These are phyloP conservation scores for Probosciger aterrimus DNA, from an alignment of 2,113 vertebrate genomes.

Conservation along the genomic window DNA sequence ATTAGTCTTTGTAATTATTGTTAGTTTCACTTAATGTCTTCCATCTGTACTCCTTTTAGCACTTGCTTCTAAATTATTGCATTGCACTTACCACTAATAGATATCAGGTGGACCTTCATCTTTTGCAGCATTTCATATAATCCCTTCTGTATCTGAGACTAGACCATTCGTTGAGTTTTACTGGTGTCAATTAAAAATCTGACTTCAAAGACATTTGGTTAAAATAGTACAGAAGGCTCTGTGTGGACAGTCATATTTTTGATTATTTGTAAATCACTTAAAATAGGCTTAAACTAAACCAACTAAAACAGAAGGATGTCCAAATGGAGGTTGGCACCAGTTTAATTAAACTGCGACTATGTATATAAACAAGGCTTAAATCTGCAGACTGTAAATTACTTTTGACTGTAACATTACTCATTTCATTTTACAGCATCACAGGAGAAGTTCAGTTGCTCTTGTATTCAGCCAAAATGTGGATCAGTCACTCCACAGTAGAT, in stretches of 20 bases:
- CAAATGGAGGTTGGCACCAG: slow-evolving; percentile 49
- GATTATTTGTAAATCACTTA: slow-evolving; percentile 28
- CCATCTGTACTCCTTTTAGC: slow-evolving; percentile 26
- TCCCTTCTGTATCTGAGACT: not conserved
- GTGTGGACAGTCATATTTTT: slow-evolving; percentile 6
- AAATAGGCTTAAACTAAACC: slow-evolving; percentile 40
- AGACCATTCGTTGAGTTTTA: not conserved
- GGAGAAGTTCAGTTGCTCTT: slow-evolving; percentile 42
- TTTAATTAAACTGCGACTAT: slow-evolving; percentile 58
- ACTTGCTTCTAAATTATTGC: slow-evolving; percentile 36
- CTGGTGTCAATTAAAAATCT: slow-evolving; percentile 9
- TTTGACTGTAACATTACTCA: slow-evolving; percentile 56
- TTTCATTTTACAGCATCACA: slow-evolving; percentile 43
- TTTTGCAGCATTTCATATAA: not conserved
- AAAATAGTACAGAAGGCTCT: not conserved
- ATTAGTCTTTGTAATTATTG: slow-evolving; percentile 24
- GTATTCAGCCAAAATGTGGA: slow-evolving; percentile 33
- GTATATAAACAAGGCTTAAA: slow-evolving; percentile 59
- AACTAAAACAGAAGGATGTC: slow-evolving; percentile 51
- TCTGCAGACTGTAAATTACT: slow-evolving; percentile 59
- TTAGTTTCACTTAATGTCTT: not conserved
- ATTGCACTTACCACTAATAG: not conserved
- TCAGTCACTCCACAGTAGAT: slow-evolving; percentile 13
- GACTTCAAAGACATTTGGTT: slow-evolving; percentile 1
- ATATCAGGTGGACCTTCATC: slow-evolving; percentile 29